Conservation (phyloP, 2,113 vertebrate species). For the Noctilio leporinus region DNA sequence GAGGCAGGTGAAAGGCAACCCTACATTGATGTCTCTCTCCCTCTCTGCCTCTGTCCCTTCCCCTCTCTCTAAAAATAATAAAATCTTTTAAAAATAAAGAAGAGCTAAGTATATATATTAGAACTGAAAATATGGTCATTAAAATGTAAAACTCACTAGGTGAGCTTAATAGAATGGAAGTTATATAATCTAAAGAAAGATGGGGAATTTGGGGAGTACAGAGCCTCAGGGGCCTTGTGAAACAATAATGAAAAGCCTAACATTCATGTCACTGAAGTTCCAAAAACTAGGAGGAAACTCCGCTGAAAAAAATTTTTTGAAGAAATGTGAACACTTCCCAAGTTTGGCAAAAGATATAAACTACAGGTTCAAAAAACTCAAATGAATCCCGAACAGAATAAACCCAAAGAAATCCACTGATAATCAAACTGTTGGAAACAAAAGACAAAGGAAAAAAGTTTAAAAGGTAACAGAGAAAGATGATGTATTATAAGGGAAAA, state of each 20-base stretch:
- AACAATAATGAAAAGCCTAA: conserved; percentile 1
- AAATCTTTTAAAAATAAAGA: too few species aligned
- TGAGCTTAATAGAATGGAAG: neutral
- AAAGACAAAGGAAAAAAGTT: neutral
- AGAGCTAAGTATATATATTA: neutral
- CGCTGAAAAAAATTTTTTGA: neutral
- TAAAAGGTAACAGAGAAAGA: neutral
- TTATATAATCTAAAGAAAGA: neutral
- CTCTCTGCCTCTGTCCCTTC: too few species aligned
- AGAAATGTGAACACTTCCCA: neutral
- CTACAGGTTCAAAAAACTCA: neutral
- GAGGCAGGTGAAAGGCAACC: too few species aligned
- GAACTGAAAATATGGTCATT: neutral
- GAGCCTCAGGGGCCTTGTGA: neutral
- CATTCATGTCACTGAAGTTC: neutral
- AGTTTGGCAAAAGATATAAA: neutral
- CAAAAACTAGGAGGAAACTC: neutral
- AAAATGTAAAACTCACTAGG: neutral
- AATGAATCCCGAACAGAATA: neutral
- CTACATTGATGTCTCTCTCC: too few species aligned
- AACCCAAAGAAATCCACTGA: neutral
- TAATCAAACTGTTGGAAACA: neutral
- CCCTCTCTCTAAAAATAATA: too few species aligned
- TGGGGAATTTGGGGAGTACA: neutral
- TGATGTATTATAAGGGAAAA: neutral